Conservation (phyloP, 2,888 invertebrate species). For the Amaurobius ferox region DNA sequence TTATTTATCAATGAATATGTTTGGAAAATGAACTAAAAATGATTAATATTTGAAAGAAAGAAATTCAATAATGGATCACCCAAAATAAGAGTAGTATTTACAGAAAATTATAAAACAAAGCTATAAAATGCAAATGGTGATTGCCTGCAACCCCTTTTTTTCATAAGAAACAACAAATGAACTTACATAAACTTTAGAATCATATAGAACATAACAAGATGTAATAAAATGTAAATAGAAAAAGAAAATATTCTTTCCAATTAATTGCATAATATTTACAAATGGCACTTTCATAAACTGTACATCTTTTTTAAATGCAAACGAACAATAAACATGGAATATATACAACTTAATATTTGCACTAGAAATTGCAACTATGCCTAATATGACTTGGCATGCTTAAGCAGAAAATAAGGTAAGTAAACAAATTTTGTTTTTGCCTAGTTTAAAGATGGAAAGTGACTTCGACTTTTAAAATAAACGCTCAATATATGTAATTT, state of each 20-base stretch:
- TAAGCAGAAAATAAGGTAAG: too few species aligned
- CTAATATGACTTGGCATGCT: neutral
- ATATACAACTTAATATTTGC: neutral
- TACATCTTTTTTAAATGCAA: neutral
- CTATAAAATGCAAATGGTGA: neutral
- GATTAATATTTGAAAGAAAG: too few species aligned
- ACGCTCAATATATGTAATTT: too few species aligned
- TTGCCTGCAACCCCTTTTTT: slow-evolving; percentile 11
- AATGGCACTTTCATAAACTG: slow-evolving; percentile 10
- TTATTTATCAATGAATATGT: too few species aligned
- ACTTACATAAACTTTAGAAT: slow-evolving; percentile 8
- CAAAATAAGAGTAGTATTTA: too few species aligned
- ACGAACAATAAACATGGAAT: neutral
- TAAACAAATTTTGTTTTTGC: too few species aligned
- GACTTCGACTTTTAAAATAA: too few species aligned
- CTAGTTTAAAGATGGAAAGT: too few species aligned
- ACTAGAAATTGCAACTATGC: neutral
- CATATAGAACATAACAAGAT: slow-evolving; percentile 10
- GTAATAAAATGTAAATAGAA: neutral
- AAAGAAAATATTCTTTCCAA: slow-evolving; percentile 7
- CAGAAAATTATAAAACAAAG: too few species aligned
- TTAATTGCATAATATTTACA: slow-evolving; percentile 6
- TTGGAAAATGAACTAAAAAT: too few species aligned
- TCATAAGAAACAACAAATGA: slow-evolving; percentile 3
- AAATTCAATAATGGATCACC: too few species aligned